These are phyloP conservation scores for Hirtodrosophila confusa DNA, from an alignment of 2,888 invertebrate genomes.

Conservation along the genomic window DNA sequence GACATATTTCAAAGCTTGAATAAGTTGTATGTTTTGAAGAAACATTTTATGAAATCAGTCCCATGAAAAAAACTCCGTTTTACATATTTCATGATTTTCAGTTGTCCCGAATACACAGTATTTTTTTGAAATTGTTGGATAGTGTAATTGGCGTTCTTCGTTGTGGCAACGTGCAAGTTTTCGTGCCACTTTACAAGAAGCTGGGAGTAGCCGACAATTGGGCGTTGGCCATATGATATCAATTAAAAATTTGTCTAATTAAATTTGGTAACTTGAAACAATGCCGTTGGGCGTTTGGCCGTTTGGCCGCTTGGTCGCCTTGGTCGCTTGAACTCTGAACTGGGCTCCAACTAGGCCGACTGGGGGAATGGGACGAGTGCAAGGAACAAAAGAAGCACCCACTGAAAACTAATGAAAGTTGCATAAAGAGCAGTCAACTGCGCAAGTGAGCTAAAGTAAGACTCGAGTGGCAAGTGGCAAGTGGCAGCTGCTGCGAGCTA, in stretches of 20 bases:
- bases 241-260: conserved; percentile 79
- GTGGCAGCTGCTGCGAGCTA: conserved; percentile 20
- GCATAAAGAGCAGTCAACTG: conserved; percentile 36
- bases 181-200: conserved; percentile 31
- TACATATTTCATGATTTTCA: too few species aligned
- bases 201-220: conserved; percentile 46
- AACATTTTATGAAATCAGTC: too few species aligned
- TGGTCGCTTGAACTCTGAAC: conserved; percentile 68
- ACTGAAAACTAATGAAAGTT: conserved; percentile 69
- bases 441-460: conserved; percentile 32
- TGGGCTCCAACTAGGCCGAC: background rate
- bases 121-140: too few species aligned
- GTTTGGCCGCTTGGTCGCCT: background rate
- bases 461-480: conserved; percentile 41
- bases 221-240: conserved; percentile 76
- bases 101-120: too few species aligned
- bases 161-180: conserved; percentile 51
- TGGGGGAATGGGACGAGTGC: background rate
- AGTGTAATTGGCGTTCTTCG: conserved; percentile 34
- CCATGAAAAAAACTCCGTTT: too few species aligned
- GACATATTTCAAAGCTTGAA: too few species aligned
- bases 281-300: conserved; percentile 53
- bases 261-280: conserved; percentile 78
- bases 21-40: too few species aligned
- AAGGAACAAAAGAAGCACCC: conserved; percentile 51